Conservation (phyloP, 2,888 invertebrate genomes). For the Mimumesa dahlbomi region DNA sequence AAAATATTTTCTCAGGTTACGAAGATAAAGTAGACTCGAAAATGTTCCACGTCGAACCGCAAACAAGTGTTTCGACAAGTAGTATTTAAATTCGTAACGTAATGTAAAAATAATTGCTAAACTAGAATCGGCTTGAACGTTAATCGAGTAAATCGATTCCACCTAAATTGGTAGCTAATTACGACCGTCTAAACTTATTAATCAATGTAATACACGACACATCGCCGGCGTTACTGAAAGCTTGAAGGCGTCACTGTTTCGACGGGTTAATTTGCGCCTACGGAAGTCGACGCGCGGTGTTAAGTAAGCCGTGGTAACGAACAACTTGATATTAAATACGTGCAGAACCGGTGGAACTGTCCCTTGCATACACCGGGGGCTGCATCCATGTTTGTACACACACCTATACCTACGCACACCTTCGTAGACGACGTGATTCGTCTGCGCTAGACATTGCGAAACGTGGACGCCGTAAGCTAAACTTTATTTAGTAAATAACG, state of each 20-base stretch:
- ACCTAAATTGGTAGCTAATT: not conserved
- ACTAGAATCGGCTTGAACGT: not conserved
- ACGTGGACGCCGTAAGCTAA: constrained; percentile 22
- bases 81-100: no score
- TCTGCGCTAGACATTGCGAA: constrained; percentile 13
- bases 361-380: constrained; percentile 18
- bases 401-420: not conserved
- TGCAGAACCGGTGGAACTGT: constrained; percentile 50
- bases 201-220: not conserved
- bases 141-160: not conserved
- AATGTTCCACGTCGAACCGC: not conserved
- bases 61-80: no score
- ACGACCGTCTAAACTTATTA: not conserved
- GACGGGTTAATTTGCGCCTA: constrained; percentile 52
- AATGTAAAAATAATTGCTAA: not conserved
- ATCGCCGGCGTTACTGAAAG: not conserved
- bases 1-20: no score
- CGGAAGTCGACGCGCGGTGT: constrained; percentile 17
- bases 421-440: constrained; percentile 11
- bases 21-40: no score
- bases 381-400: constrained; percentile 6
- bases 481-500: constrained; percentile 37
- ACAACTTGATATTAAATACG: constrained; percentile 67
- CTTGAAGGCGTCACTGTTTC: constrained; percentile 17
- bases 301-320: constrained; percentile 48